A percentile compares a stretch with the other conserved stretches of the same genome.
Conservation (phyloP, 2,113 vertebrate genomes). For the Oryzias celebensis region DNA sequence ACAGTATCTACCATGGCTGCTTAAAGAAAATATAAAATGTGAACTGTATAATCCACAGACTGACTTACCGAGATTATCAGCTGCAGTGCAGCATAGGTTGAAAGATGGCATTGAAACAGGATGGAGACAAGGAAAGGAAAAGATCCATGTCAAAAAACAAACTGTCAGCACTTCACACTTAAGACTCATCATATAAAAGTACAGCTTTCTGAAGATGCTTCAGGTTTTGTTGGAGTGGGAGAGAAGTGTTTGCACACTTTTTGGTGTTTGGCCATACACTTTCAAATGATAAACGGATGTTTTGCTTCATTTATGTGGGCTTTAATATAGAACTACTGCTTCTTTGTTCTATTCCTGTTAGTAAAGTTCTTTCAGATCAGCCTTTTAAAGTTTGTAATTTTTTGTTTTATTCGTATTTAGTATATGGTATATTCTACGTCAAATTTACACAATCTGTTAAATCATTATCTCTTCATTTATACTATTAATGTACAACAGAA, state of each 20-base stretch:
- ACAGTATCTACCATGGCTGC: slow-evolving; percentile 22
- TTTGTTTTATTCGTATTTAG: too few species aligned
- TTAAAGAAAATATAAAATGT: too few species aligned
- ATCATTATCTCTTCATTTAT: too few species aligned
- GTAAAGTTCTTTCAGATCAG: too few species aligned
- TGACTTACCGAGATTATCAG: slow-evolving; percentile 77
- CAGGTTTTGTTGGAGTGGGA: not conserved
- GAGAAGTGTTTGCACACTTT: not conserved
- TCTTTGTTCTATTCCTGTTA: too few species aligned
- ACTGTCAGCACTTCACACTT: slow-evolving; percentile 34
- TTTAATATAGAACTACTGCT: too few species aligned
- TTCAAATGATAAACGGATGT: too few species aligned
- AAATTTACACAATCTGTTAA: too few species aligned
- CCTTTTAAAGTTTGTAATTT: too few species aligned
- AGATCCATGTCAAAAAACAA: slow-evolving; percentile 49
- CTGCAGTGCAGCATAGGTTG: slow-evolving; percentile 64
- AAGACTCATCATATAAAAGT: slow-evolving; percentile 21
- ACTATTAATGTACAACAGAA: not conserved
- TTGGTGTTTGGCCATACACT: too few species aligned
- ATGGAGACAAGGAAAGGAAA: slow-evolving; percentile 63
- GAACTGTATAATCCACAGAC: slow-evolving; percentile 20
- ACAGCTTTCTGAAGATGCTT: slow-evolving; percentile 1
- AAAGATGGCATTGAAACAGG: slow-evolving; percentile 54
- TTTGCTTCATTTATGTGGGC: too few species aligned
- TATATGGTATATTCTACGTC: too few species aligned